Evolutionary conservation across 2,888 invertebrate species (phyloP), one percentile per base, ranked within the genome.

Genomic region (Meiosimyza decipiens): DNA sequence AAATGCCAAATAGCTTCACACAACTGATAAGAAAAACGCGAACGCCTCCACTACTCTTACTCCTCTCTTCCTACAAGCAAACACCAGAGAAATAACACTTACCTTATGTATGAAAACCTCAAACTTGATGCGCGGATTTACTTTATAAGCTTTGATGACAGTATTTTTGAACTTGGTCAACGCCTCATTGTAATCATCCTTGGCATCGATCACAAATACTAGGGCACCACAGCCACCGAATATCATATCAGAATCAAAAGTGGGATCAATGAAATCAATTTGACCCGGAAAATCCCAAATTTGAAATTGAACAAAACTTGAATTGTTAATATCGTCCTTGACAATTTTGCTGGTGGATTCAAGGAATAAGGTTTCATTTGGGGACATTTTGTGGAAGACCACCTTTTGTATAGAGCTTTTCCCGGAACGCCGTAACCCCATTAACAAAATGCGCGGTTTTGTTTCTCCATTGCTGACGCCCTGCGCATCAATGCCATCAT

Each of bases 351-450:
- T 98, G 66, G 99, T 99, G 77, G 98, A 98, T 87, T 99, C 99
- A 77, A 99, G 89, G 86, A 99, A 99, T 71, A 99, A 89, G 0
- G 99, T 99, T 89, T 99, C 99, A 88, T 99, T 99, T 2, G 99
- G 99, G 3, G 99, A 98, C 97, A 99, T 99, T 89, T 99, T 99
- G 87, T 99, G 99, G 86, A 99, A 99, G n/a, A 99, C 99, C 6
- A 99, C 99, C 90, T 99, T 99, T 86, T 98, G 97, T 83, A 99
- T 99, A 0, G 99, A 99, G 68, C 99, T 98, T 88, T 99, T 99
- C 64, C 99, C 99, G 82, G 98, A 98, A 86, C 99, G 93, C 85
- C 97, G 90, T 16, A 98, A 89, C 4, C 98, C 98, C 98, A 98
- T 98, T 33, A 98, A 88, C 51, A 98, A 89, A 82, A 98, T 98